phyloP scores from a whole-genome alignment of 2,888 invertebrate species.

The Metacarcinus magister region DNA sequence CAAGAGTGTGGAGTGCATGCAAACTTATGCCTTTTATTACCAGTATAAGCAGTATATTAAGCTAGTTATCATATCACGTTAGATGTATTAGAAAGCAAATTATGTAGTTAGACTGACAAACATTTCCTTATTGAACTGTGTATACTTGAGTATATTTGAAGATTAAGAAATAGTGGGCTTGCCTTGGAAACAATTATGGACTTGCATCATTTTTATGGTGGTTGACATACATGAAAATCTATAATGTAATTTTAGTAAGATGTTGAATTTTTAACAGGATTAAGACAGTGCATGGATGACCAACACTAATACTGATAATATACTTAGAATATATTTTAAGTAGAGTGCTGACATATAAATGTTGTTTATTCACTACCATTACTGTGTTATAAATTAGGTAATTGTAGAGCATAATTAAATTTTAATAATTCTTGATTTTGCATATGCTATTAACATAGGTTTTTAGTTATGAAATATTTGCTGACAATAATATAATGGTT shows the following conservation, averaged over 20 bases:
- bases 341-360: too few species aligned
- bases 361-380: too few species aligned
- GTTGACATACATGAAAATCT: not conserved
- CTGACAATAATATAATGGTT: not conserved
- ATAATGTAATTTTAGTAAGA: not conserved
- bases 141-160: conserved; percentile 14
- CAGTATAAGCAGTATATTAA: not conserved
- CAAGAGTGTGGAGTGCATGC: not conserved
- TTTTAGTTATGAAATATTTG: not conserved
- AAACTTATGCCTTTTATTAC: not conserved
- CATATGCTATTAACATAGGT: too few species aligned
- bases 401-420: too few species aligned
- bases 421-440: too few species aligned
- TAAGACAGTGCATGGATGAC: too few species aligned
- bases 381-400: too few species aligned
- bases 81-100: not conserved
- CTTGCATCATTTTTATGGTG: not conserved
- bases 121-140: not conserved
- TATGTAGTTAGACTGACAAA: not conserved
- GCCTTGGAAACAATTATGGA: not conserved
- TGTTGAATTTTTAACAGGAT: too few species aligned
- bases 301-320: too few species aligned
- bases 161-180: too few species aligned
- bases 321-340: too few species aligned
- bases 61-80: not conserved